Evolutionary conservation across 2,888 invertebrate species (phyloP).

Genomic region (Folsomia manolachei): DNA sequence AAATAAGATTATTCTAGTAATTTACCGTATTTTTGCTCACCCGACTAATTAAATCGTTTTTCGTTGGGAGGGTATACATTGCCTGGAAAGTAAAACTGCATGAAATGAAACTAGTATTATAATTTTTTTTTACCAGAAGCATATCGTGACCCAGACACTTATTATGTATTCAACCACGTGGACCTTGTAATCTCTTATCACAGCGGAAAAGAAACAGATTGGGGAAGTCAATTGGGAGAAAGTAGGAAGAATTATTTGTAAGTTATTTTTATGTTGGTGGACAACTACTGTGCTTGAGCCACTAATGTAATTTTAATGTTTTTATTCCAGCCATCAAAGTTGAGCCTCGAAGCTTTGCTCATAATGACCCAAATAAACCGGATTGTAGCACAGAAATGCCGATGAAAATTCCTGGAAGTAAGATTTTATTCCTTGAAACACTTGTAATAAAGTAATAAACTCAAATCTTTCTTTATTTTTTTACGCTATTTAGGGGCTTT

Average conservation of each 20-base stretch:
- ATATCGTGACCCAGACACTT: slow-evolving; percentile 62
- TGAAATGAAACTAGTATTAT: too few species aligned
- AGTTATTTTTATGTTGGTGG: background rate
- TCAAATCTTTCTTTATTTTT: too few species aligned
- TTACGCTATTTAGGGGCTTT: too few species aligned
- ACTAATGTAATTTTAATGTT: slow-evolving; percentile 11
- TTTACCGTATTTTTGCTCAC: too few species aligned
- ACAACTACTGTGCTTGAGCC: background rate
- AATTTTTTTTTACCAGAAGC: too few species aligned
- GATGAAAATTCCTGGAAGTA: slow-evolving; percentile 68
- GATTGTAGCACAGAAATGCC: slow-evolving; percentile 58
- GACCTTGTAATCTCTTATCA: slow-evolving; percentile 91
- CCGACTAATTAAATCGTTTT: too few species aligned
- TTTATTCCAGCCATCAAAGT: slow-evolving; percentile 58
- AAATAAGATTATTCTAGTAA: too few species aligned
- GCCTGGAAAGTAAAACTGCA: too few species aligned
- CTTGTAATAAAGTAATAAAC: too few species aligned
- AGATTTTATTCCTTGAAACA: too few species aligned
- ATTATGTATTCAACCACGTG: slow-evolving; percentile 95
- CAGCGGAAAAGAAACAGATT: slow-evolving; percentile 80
- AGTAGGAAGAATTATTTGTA: slow-evolving; percentile 78
- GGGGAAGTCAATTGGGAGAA: slow-evolving; percentile 73
- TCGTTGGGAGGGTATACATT: too few species aligned
- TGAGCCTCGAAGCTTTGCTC: slow-evolving; percentile 59
- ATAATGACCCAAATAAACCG: slow-evolving; percentile 52